Percentiles rank a stretch among this genome's conserved stretches.
Conservation (phyloP, 1,140 invertebrate species). For the Piezodorus guildinii region DNA sequence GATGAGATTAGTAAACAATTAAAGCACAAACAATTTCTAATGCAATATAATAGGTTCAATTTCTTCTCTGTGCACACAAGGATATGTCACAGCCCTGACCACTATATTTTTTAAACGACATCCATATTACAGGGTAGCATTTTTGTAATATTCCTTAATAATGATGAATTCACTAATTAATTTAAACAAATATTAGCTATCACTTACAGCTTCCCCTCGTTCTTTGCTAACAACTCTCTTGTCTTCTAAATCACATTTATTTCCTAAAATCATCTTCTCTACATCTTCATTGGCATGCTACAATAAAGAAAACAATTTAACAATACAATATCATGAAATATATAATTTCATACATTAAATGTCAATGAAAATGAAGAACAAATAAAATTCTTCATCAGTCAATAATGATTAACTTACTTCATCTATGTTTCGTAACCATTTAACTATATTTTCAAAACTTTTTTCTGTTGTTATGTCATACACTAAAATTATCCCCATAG, state of each 20-base stretch:
- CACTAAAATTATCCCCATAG: conserved; percentile 97
- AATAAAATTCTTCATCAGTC: no score
- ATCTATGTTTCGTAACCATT: conserved; percentile 97
- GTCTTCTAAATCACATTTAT: conserved; percentile 99
- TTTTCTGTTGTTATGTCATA: conserved; percentile 98
- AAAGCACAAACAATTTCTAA: no score
- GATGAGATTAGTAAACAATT: no score
- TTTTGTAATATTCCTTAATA: no score
- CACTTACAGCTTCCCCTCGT: conserved; percentile 69
- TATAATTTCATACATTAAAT: not conserved
- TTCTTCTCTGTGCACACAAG: no score
- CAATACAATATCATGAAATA: not conserved
- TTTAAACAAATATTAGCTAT: conserved; percentile 1
- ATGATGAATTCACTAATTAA: not conserved
- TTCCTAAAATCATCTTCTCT: conserved; percentile 98
- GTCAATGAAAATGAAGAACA: no score
- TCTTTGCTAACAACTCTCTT: conserved; percentile 87
- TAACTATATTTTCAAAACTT: conserved; percentile 96
- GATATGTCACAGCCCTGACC: no score
- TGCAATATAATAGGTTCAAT: no score
- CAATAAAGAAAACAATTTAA: conserved; percentile 27
- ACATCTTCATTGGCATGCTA: conserved; percentile 99
- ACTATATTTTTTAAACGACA: no score
- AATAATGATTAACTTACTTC: conserved; percentile 45
- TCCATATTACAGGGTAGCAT: no score